These are phyloP conservation scores for Arizona elegans DNA, from an alignment of 2,113 vertebrate species.

Conservation along the genomic window DNA sequence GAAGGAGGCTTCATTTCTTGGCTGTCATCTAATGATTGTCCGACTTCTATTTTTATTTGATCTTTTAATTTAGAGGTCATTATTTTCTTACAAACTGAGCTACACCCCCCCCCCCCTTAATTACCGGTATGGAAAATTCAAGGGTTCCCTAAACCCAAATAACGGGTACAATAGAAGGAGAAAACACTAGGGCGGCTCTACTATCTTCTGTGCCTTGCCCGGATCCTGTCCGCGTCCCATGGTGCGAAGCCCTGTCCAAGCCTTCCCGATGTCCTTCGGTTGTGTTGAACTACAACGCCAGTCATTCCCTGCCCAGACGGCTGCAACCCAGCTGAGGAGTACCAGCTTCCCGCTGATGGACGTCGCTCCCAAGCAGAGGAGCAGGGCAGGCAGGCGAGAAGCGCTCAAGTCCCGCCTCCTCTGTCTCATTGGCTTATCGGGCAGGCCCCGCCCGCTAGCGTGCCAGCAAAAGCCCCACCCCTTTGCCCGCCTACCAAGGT, in stretches of 20 bases:
- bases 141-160: background rate
- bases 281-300: background rate
- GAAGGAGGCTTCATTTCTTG: background rate
- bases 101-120: no score
- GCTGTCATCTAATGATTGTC: background rate
- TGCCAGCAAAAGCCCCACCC: background rate
- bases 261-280: background rate
- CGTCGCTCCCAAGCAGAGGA: background rate
- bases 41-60: background rate
- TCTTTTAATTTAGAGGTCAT: background rate
- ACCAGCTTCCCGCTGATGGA: background rate
- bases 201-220: background rate
- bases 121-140: background rate
- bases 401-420: background rate
- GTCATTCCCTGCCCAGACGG: background rate
- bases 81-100: background rate
- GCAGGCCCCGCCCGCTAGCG: background rate
- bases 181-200: background rate
- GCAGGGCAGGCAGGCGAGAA: background rate
- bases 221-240: no score
- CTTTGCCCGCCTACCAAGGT: background rate
- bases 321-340: fast-evolving
- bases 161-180: background rate
- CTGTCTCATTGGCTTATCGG: background rate
- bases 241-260: no score